Percentiles rank a stretch among this genome's conserved stretches.
Evolutionary conservation across 2,797 vertebrate genomes (phyloP).

Genomic region (Oreochromis mossambicus): DNA sequence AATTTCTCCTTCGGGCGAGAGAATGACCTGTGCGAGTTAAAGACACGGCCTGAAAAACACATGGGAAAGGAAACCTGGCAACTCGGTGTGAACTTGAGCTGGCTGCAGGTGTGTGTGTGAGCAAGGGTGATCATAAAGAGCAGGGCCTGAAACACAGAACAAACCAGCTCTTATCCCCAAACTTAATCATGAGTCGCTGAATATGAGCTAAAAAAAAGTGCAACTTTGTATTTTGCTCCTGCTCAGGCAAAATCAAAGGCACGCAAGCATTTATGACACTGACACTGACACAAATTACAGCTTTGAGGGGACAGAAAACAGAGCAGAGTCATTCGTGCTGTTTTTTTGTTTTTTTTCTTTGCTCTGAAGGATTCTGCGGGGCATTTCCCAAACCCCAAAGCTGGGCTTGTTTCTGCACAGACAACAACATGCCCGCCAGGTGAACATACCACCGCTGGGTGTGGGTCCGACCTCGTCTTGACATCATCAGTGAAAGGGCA

Average conservation of each 20-base stretch:
- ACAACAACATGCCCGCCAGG: conserved; percentile 23
- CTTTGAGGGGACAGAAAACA: not conserved
- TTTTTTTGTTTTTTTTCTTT: not conserved
- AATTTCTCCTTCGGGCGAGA: conserved; percentile 70
- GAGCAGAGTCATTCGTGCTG: not conserved
- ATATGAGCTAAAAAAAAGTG: not conserved
- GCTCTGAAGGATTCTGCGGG: not conserved
- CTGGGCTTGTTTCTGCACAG: not conserved
- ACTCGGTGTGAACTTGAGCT: conserved; percentile 41
- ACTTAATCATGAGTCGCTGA: not conserved
- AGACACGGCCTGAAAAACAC: conserved; percentile 44
- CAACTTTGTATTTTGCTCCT: not conserved
- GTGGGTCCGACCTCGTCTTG: conserved; percentile 12
- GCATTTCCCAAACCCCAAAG: not conserved
- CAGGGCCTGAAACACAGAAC: not conserved
- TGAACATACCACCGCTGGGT: conserved; percentile 54
- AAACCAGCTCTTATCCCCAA: not conserved
- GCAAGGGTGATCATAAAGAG: conserved; percentile 46
- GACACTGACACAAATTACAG: conserved; percentile 34
- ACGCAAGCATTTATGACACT: not conserved
- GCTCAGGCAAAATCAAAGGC: not conserved
- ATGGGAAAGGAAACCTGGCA: conserved; percentile 48
- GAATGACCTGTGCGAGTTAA: conserved; percentile 34
- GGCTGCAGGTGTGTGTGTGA: conserved; percentile 29
- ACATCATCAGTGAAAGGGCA: conserved; percentile 6